Percentiles rank a stretch among this genome's conserved stretches.
These are phyloP conservation scores for Lasioglossum zephyrum DNA, from an alignment of 2,888 invertebrate species.

Conservation along the genomic window DNA sequence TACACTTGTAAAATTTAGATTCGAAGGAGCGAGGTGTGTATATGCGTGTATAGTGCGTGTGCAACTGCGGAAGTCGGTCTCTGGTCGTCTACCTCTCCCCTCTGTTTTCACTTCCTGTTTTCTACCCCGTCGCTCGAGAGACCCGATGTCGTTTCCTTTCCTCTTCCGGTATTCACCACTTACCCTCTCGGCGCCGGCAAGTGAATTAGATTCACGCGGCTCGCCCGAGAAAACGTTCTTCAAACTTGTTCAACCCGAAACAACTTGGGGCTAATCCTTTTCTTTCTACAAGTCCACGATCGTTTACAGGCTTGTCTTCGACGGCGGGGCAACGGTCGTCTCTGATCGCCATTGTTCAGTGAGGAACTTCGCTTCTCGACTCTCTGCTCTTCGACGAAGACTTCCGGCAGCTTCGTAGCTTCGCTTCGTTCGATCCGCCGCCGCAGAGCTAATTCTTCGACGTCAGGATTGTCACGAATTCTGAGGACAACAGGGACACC, in stretches of 20 bases:
- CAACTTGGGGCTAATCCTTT: background rate
- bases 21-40: slow-evolving; percentile 70
- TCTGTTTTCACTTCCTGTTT: background rate
- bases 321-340: slow-evolving; percentile 26
- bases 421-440: slow-evolving; percentile 38
- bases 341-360: slow-evolving; percentile 22
- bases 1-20: slow-evolving; percentile 64
- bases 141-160: background rate
- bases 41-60: slow-evolving; percentile 57
- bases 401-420: slow-evolving; percentile 60
- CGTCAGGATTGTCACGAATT: slow-evolving; percentile 93
- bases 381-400: slow-evolving; percentile 46
- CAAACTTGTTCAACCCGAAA: background rate
- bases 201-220: background rate
- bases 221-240: background rate
- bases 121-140: slow-evolving; percentile 20
- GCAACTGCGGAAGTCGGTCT: slow-evolving; percentile 61
- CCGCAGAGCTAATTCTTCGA: slow-evolving; percentile 90
- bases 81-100: background rate
- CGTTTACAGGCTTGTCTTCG: slow-evolving; percentile 3
- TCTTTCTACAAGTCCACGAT: background rate
- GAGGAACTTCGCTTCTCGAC: slow-evolving; percentile 57
- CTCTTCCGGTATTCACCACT: background rate
- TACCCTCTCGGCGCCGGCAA: background rate
- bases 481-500: slow-evolving; percentile 85